Conservation (phyloP, 1,140 invertebrate genomes). For the Lepidurus couesii region DNA sequence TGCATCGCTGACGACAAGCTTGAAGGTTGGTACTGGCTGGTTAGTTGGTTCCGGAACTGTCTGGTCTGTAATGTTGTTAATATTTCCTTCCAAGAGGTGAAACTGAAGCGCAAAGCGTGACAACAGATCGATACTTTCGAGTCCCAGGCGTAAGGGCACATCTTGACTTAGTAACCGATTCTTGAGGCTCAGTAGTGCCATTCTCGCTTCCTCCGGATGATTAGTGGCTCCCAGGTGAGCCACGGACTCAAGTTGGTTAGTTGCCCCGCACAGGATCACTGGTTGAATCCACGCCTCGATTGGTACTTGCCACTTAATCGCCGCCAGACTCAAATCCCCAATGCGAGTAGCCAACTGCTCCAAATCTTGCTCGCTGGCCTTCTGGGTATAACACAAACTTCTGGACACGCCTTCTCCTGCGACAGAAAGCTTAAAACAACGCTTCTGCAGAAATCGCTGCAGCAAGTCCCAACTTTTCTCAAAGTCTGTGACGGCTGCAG, state of each 20-base stretch:
- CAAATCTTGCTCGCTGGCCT: background rate
- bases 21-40: background rate
- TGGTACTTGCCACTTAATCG: background rate
- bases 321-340: background rate
- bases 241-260: background rate
- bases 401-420: background rate
- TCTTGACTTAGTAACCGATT: background rate
- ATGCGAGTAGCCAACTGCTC: background rate
- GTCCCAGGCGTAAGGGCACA: background rate
- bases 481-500: background rate
- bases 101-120: background rate
- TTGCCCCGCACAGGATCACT: background rate
- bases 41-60: background rate
- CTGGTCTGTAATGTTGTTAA: background rate
- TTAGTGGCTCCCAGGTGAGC: background rate
- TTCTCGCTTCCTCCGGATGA: background rate
- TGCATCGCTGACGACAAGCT: background rate
- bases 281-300: background rate
- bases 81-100: background rate
- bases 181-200: background rate
- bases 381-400: background rate
- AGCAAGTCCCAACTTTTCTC: background rate
- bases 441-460: slow-evolving; percentile 6
- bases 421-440: background rate
- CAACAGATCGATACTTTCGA: background rate